A percentile compares a stretch with the other conserved stretches of the same genome.
Conservation (phyloP, 2,113 vertebrate species). For the Hyaena hyaena region DNA sequence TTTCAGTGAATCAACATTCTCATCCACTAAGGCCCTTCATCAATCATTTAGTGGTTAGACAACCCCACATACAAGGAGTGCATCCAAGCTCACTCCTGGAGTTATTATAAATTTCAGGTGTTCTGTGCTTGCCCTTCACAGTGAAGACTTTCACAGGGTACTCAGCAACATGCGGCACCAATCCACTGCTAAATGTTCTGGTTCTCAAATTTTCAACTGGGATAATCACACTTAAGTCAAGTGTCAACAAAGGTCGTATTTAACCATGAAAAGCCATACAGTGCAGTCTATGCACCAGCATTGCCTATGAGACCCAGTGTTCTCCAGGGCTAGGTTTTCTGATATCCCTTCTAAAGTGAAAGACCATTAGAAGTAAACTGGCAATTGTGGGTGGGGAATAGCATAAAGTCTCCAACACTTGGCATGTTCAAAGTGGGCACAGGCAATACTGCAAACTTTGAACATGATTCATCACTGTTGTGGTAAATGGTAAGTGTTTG, state of each 20-base stretch:
- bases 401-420: background rate
- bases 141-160: background rate
- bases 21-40: constrained; percentile 65
- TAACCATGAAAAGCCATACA: constrained; percentile 18
- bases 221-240: constrained; percentile 48
- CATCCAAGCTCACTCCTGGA: constrained; percentile 46
- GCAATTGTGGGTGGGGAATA: fast-evolving
- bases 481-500: background rate
- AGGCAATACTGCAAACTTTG: background rate
- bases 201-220: constrained; percentile 48
- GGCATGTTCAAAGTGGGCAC: background rate
- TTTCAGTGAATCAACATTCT: constrained; percentile 67
- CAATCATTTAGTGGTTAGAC: constrained; percentile 70
- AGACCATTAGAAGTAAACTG: background rate
- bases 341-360: background rate
- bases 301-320: background rate
- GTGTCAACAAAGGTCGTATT: constrained; percentile 52
- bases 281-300: background rate
- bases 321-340: background rate
- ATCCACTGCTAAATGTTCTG: background rate
- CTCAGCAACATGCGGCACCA: background rate
- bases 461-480: background rate
- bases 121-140: background rate
- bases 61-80: constrained; percentile 50
- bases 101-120: constrained; percentile 51